Base-by-base conservation (phyloP, 1,140 invertebrate species). In the Hermetia illucens region DNA sequence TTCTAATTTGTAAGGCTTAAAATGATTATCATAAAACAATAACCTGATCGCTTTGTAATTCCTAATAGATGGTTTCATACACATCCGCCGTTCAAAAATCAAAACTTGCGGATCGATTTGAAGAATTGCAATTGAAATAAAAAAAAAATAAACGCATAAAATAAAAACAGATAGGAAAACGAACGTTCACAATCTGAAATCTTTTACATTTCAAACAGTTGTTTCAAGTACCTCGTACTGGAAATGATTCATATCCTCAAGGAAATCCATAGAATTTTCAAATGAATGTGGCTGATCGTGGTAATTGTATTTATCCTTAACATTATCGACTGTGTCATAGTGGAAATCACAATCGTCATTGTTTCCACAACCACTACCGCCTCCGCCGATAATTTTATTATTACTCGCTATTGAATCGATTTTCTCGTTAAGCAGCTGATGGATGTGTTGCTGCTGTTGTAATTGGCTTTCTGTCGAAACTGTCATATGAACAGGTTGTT, bases 181-280 rank as follows among this genome's bases (percentile, higher is more conserved):
- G 17, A 21, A 25, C 8, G 8, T 25, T 25, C 24, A 8, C n/a
- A 8, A n/a, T 25, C n/a, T 8, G 8, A n/a, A 8, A 25, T 8
- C 8, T 8, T n/a, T n/a, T n/a, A n/a, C n/a, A n/a, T n/a, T n/a
- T 48, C 50, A 62, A 48, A 62, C 59, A 44, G 59, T 62, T 31
- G 59, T 62, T 55, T 62, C 59, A 39, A 62, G 44, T 61, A 62
- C 59, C 59, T 62, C 59, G 53, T 49, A 41, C 21, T 41, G 34
- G 20, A 41, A 41, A 13, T 50, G 34, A 47, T 39, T 36, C 27
- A 40, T 52, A 35, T 21, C 46, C 19, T 36, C 45, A 34, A 30
- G 43, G 30, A 33, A 54, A 41, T 38, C 49, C 39, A 45, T 49
- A 45, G 40, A 41, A 32, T 34, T 42, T 39, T 45, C 43, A 38